A percentile compares a stretch with the other conserved stretches of the same genome.
These are phyloP conservation scores for Hormiphora californensis DNA, from an alignment of 37 sponge, comb jelly and placozoan species.

Conservation along the genomic window DNA sequence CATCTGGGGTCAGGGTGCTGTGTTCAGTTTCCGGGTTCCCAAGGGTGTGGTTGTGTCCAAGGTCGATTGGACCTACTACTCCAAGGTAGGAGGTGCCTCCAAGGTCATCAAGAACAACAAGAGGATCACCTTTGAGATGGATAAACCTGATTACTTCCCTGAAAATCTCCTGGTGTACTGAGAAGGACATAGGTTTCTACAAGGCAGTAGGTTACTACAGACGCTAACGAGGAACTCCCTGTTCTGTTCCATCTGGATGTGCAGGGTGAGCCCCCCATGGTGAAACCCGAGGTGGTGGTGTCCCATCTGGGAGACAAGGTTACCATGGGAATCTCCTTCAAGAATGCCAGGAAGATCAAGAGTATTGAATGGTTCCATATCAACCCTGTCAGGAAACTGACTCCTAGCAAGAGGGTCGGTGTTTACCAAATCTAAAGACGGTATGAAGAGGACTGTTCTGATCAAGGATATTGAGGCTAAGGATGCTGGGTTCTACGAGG, in stretches of 20 bases:
- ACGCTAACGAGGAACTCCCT: neutral
- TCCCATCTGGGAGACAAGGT: slow-evolving; percentile 18
- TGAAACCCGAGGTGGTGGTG: neutral
- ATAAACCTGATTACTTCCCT: slow-evolving; percentile 3
- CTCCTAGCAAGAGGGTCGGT: neutral
- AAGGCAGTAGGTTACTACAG: slow-evolving; percentile 1
- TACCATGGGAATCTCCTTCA: slow-evolving; percentile 22
- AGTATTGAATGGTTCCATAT: neutral
- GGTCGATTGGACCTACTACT: slow-evolving; percentile 5
- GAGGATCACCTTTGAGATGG: neutral
- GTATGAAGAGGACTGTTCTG: neutral
- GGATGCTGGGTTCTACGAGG: slow-evolving; percentile 4
- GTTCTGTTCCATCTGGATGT: neutral
- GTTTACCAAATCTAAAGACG: slow-evolving; percentile 4
- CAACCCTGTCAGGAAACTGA: neutral
- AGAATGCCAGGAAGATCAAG: slow-evolving; percentile 7
- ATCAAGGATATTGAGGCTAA: neutral
- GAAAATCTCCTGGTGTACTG: slow-evolving; percentile 20
- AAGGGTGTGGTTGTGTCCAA: neutral
- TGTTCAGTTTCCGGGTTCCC: slow-evolving; percentile 2
- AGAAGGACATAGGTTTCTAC: neutral
- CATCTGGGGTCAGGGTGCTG: slow-evolving; percentile 1
- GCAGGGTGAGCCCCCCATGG: neutral
- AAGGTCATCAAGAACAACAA: neutral
- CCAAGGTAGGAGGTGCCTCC: neutral